Conservation (phyloP, 2,888 invertebrate species). For the Seira musarum region DNA sequence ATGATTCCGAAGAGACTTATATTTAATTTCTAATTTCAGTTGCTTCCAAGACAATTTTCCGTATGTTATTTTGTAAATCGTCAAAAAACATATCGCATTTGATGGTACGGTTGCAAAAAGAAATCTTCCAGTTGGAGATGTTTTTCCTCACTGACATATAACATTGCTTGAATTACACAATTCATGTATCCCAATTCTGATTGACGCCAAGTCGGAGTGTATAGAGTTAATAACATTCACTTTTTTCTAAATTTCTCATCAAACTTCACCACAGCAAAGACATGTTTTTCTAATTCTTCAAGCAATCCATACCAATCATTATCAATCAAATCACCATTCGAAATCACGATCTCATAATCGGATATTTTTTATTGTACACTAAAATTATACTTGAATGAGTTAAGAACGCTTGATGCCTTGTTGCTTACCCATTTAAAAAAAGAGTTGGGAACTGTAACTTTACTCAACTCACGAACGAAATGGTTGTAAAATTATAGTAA, state of each 20-base stretch:
- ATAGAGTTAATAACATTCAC: neutral
- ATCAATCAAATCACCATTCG: neutral
- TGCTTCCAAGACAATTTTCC: neutral
- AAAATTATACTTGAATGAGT: no score
- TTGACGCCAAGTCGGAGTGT: neutral
- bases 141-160: no score
- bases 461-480: neutral
- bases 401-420: conserved; percentile 42
- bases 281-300: neutral
- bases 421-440: conserved; percentile 50
- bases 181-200: neutral
- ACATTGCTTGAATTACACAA: no score
- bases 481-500: neutral
- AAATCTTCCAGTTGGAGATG: no score
- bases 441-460: neutral
- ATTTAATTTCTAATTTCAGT: neutral
- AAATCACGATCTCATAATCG: neutral
- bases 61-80: neutral
- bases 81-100: neutral
- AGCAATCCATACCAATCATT: neutral
- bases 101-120: neutral
- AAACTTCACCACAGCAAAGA: conserved; percentile 10
- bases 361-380: conserved; percentile 4
- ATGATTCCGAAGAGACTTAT: neutral
- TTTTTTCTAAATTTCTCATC: neutral